Percentiles rank a stretch among this genome's conserved stretches.
phyloP scores from a whole-genome alignment of 2,797 vertebrate species.

The Pantherophis alleghaniensis region DNA sequence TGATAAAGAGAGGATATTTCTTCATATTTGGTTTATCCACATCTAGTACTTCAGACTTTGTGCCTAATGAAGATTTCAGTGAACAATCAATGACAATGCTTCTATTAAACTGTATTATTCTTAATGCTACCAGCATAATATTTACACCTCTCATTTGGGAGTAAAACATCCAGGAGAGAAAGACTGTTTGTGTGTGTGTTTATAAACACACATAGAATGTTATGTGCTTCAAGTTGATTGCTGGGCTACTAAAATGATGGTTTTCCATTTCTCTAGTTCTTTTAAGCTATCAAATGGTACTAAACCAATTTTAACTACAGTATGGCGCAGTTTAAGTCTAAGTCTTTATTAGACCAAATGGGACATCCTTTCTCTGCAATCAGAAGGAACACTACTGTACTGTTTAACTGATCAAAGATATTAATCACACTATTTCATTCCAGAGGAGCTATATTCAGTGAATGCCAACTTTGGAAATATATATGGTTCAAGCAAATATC shows the following conservation, averaged over 20 bases:
- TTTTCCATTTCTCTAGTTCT: neutral
- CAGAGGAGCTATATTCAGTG: neutral
- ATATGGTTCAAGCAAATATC: neutral
- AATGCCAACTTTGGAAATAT: neutral
- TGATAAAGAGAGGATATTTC: conserved; percentile 87
- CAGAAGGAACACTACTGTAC: conserved; percentile 28
- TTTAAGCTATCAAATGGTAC: conserved; percentile 34
- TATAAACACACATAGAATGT: neutral
- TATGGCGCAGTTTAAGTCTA: neutral
- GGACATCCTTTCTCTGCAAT: neutral
- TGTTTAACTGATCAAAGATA: conserved; percentile 23
- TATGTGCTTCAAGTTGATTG: neutral
- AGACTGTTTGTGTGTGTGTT: neutral
- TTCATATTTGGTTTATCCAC: conserved; percentile 85
- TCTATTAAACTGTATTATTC: neutral
- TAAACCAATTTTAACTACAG: conserved; percentile 4
- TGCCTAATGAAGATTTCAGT: conserved; percentile 73
- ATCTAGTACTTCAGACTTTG: conserved; percentile 91
- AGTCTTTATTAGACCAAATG: neutral
- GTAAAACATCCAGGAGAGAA: neutral
- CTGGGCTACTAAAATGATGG: neutral
- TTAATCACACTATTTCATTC: neutral
- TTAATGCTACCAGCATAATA: neutral
- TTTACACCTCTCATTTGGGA: neutral
- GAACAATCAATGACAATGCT: conserved; percentile 21